These are phyloP conservation scores for Paramuricea clavata DNA, from an alignment of 92 coral and sea anemone genomes.

Conservation along the genomic window DNA sequence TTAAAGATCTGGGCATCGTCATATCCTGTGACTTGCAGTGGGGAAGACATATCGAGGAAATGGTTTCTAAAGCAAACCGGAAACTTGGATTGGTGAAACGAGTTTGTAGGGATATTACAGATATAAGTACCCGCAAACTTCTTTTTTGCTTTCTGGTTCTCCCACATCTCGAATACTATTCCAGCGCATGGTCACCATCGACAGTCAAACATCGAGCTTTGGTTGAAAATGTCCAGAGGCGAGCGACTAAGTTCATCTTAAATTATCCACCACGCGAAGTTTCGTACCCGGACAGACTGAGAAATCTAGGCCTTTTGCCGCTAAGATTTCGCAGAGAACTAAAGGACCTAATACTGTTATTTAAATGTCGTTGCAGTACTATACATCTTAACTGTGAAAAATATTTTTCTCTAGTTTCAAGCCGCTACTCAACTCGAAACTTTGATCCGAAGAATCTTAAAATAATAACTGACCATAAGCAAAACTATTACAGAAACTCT, in stretches of 20 bases:
- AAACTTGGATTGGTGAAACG: too few relatives aligned
- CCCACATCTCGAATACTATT: slow-evolving; percentile 29
- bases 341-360: slow-evolving; percentile 33
- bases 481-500: slow-evolving; percentile 2
- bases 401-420: neutral
- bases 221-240: slow-evolving; percentile 38
- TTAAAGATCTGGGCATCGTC: too few relatives aligned
- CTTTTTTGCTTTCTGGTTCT: slow-evolving; percentile 11
- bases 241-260: slow-evolving; percentile 29
- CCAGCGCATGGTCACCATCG: slow-evolving; percentile 20
- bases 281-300: slow-evolving; percentile 24
- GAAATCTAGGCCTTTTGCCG: slow-evolving; percentile 44
- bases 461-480: neutral
- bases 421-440: neutral
- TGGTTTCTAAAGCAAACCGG: too few relatives aligned
- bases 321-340: slow-evolving; percentile 38
- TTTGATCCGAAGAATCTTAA: slow-evolving; percentile 2
- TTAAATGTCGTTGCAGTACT: neutral
- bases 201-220: slow-evolving; percentile 2
- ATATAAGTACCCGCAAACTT: slow-evolving; percentile 16
- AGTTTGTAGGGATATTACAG: too few relatives aligned
- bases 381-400: neutral
- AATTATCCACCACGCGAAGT: slow-evolving; percentile 51
- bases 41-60: too few relatives aligned
- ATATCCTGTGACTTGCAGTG: too few relatives aligned